Evolutionary conservation across 2,113 vertebrate genomes (phyloP).

Genomic region (Tor tambroides): DNA sequence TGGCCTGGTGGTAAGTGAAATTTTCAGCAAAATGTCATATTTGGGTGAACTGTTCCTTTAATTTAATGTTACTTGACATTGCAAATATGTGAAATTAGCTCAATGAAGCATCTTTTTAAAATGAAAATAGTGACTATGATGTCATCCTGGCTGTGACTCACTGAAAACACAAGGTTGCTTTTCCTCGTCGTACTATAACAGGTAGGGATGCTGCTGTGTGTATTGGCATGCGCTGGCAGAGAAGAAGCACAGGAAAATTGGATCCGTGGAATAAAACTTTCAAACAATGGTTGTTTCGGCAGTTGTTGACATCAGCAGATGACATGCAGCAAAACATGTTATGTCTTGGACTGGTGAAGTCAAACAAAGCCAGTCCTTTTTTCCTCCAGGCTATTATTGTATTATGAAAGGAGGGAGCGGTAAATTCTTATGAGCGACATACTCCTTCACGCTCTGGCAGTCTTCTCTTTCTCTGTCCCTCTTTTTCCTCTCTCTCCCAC

Average conservation of each 20-base stretch:
- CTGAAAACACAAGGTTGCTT: background rate
- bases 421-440: constrained; percentile 54
- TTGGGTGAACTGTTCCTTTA: background rate
- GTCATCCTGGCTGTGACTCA: background rate
- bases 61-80: background rate
- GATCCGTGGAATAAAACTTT: constrained; percentile 19
- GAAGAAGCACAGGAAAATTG: constrained; percentile 2
- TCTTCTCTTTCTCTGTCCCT: constrained; percentile 25
- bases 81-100: background rate
- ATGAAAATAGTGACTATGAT: background rate
- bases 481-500: constrained; percentile 33
- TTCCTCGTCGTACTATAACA: background rate
- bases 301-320: constrained; percentile 40
- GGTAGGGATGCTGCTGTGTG: background rate
- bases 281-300: constrained; percentile 19
- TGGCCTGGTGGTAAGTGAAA: background rate
- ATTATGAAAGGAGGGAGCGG: constrained; percentile 45
- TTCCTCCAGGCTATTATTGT: constrained; percentile 48
- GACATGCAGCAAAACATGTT: constrained; percentile 30
- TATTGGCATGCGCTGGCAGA: constrained; percentile 4
- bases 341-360: constrained; percentile 40
- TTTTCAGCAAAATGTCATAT: background rate
- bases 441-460: constrained; percentile 54
- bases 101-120: background rate
- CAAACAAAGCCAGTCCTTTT: constrained; percentile 30